Evolutionary conservation across 2,113 vertebrate species (phyloP).

Genomic region (Chloebia gouldiae): DNA sequence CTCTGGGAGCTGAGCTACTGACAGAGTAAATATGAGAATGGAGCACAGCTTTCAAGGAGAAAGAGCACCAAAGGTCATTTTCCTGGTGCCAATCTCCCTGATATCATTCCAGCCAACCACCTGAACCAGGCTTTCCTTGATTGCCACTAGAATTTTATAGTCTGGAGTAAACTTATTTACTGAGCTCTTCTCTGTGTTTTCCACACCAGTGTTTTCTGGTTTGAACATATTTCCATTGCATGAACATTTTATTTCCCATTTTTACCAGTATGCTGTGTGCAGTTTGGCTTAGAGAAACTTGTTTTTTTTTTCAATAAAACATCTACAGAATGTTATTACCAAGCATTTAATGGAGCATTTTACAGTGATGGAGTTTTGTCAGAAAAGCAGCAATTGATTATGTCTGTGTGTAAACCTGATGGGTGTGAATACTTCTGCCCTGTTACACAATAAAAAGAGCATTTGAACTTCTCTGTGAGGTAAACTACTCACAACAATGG

Average conservation of each 20-base stretch:
- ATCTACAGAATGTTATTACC: neutral
- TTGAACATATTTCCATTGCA: neutral
- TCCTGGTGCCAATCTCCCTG: neutral
- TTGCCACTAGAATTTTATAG: neutral
- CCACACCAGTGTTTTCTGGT: neutral
- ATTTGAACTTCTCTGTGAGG: neutral
- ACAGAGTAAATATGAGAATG: neutral
- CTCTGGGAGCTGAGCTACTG: neutral
- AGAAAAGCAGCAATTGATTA: conserved; percentile 15
- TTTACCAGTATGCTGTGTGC: neutral
- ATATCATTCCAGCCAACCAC: neutral
- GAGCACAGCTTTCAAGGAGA: neutral
- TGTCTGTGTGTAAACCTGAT: neutral
- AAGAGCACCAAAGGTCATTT: neutral
- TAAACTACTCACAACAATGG: neutral
- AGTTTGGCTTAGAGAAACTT: conserved; percentile 5
- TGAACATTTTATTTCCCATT: conserved; percentile 22
- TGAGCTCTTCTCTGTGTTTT: neutral
- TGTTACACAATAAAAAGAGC: conserved; percentile 1
- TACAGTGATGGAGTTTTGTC: neutral
- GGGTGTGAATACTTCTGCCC: neutral
- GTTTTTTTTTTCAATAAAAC: neutral
- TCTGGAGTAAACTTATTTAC: neutral
- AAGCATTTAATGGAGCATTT: conserved; percentile 38
- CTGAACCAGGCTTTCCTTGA: neutral